Base-by-base conservation (phyloP, 2,113 vertebrate genomes). In the Channa maculata region DNA sequence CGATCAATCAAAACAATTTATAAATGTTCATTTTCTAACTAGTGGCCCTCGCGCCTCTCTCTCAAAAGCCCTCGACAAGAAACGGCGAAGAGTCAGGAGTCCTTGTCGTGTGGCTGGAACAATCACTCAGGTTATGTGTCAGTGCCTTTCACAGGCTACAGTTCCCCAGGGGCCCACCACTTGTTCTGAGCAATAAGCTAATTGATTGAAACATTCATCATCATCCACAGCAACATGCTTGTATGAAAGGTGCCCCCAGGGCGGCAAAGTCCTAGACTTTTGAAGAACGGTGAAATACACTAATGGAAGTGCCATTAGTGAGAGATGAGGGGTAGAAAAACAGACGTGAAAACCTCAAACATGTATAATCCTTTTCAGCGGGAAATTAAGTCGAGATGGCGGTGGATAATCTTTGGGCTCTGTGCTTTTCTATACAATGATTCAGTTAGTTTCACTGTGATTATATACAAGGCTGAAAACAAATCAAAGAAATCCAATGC, bases 121-220 rank as follows among this genome's bases (percentile, higher is more conserved):
- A 76, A 87, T 88, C 80, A 44, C 72, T 92, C 86, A 88, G 80
- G 76, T 79, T 75, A 61, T 66, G 83, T 86, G 82, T 86, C 86
- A 64, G 66, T 63, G 79, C 72, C 64, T 79, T 73, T 65, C 72
- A 77, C 54, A 3, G 75, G 63, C 79, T 73, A 14, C 39, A 14
- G 59, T 72, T 69, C 86, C 82, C 50, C 71, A 36, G 76, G 78
- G 86, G 43, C 57, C 36, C 39, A 45, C 58, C 79, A 80, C 86
- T 89, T 87, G 86, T 89, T 87, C 85, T 72, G 64, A 78, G 79
- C 89, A 87, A 87, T 85, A 88, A 86, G 83, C 84, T 89, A 86
- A 92, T 90, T 89, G 88, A 92, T 85, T 89, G 80, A 83, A 89
- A 87, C 85, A 87, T 89, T 79, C 86, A 86, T 91, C 87, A 85